Evolutionary conservation across 2,113 vertebrate genomes (phyloP).

Genomic region (Notiomystis cincta): DNA sequence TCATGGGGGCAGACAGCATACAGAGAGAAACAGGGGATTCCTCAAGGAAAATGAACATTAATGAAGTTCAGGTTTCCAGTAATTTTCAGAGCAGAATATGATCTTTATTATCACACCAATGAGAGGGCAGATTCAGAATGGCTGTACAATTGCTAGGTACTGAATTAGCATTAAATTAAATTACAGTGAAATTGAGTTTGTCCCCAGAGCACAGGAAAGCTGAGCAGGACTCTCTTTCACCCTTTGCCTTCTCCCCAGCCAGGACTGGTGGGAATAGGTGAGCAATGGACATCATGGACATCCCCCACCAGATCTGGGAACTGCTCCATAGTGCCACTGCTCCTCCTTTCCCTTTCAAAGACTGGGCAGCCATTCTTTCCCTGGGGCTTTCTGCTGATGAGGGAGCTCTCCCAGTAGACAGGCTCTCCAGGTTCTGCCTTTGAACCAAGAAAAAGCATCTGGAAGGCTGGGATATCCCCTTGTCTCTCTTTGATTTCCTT

Average conservation of each 20-base stretch:
- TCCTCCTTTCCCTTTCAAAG: neutral
- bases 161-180: conserved; percentile 16
- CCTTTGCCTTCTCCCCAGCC: neutral
- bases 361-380: neutral
- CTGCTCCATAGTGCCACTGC: neutral
- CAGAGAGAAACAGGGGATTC: neutral
- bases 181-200: neutral
- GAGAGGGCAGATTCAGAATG: neutral
- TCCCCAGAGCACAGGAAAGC: neutral
- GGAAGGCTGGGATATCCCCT: neutral
- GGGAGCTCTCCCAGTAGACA: neutral
- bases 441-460: neutral
- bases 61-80: conserved; percentile 4
- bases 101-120: neutral
- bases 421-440: neutral
- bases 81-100: conserved; percentile 28
- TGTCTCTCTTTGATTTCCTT: neutral
- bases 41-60: conserved; percentile 11
- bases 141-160: conserved; percentile 5
- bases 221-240: neutral
- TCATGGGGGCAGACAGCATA: neutral
- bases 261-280: neutral
- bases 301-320: neutral
- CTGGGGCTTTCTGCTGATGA: neutral
- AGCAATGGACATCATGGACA: accelerated